Percentiles rank a stretch among this genome's conserved stretches.
Conservation (phyloP, 1,140 invertebrate genomes). For the roundworm (Caenorhabditis elegans) region WBcel235 BX284605.5:5749501-5750000, state of each 20-base stretch:
- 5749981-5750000: slow-evolving; percentile 1
- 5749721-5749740: slow-evolving; percentile 65
- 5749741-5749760: slow-evolving; percentile 70
- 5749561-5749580: too few relatives aligned
- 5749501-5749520: too few relatives aligned
- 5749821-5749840: slow-evolving; percentile 69
- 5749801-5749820: slow-evolving; percentile 70
- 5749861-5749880: slow-evolving; percentile 64
- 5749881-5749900: slow-evolving; percentile 21
- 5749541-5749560: too few relatives aligned
- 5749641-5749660: slow-evolving; percentile 68
- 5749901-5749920: slow-evolving; percentile 28
- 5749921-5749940: slow-evolving; percentile 39
- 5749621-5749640: slow-evolving; percentile 68
- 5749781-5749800: slow-evolving; percentile 66
- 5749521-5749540: too few relatives aligned
- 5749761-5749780: slow-evolving; percentile 69
- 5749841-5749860: slow-evolving; percentile 67
- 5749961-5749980: slow-evolving; percentile 62
- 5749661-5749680: slow-evolving; percentile 66
- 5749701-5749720: slow-evolving; percentile 66
- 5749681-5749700: slow-evolving; percentile 67
- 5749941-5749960: slow-evolving; percentile 66
- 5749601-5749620: slow-evolving; percentile 67
- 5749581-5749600: too few relatives aligned